Evolutionary conservation across 2,797 vertebrate genomes (phyloP), one percentile per base, ranked within the genome.

Genomic region (Rhynchonycteris naso): DNA sequence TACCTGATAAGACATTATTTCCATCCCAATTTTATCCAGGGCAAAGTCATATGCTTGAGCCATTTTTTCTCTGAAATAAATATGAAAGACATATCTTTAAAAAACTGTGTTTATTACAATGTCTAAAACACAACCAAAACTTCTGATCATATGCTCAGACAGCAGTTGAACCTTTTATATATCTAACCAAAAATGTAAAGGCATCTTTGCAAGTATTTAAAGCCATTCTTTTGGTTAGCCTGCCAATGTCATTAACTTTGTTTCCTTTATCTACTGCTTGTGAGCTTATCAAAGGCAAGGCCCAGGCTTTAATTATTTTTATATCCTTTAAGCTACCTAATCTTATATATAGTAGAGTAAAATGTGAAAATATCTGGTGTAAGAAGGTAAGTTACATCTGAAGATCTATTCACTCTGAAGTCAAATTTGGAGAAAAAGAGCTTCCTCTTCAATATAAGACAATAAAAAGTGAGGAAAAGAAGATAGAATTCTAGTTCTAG

Each of bases 1-100:
- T 99, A 99, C 99, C 99, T 99, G 99, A 97, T 99, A 99, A 79
- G 99, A 99, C 99, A 99, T 99, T 93, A 99, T 99, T 98, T 99
- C 99, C 99, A 99, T 99, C 97, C 99, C 99, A 97, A 99, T 99
- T 99, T 99, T 99, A 98, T 99, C 99, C 96, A 99, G 98, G 93
- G 99, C 99, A 98, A 99, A 99, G 98, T 99, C 99, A 97, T 99
- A 99, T 0, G 99, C 99, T 98, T 99, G 99, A 91, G 99, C 99
- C 99, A 99, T 99, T 98, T 99, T 99, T 98, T 99, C 99, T 98
- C 99, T 99, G 98, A 93, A 98, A 97, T 92, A 65, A 97, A 96
- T 72, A 15, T 92, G 47, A 96, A 93, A 95, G 16, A 76, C 8
- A 71, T 15, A 4, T 13, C 68, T 93, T 83, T 50, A 30, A 15